Conservation (phyloP, 2,113 vertebrate species). For the Ammodytes dubius region DNA sequence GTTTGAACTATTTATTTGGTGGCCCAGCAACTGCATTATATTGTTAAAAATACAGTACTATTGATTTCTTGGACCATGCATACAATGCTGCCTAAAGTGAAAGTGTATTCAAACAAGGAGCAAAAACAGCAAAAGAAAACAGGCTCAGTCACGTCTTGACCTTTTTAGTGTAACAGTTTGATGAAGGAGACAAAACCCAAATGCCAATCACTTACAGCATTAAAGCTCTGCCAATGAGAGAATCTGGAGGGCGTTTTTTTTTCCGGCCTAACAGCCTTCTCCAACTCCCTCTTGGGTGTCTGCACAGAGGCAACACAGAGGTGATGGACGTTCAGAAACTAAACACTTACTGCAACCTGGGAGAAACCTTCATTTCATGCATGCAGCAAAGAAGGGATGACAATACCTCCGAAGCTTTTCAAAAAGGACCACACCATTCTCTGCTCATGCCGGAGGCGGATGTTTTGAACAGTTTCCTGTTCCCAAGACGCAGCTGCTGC, state of each 20-base stretch:
- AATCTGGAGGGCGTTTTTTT: constrained; percentile 16
- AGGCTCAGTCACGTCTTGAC: background rate
- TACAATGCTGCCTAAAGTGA: background rate
- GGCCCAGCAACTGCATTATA: constrained; percentile 2
- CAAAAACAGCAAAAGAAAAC: background rate
- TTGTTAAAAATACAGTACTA: constrained; percentile 1
- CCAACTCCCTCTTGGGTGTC: constrained; percentile 4
- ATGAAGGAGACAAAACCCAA: constrained; percentile 2
- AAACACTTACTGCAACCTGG: background rate
- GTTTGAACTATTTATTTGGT: background rate
- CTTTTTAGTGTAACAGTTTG: constrained; percentile 8
- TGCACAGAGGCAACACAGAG: constrained; percentile 17
- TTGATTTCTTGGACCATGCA: constrained; percentile 23
- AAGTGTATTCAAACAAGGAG: background rate
- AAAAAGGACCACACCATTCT: background rate
- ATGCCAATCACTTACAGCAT: background rate
- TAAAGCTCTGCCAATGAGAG: constrained; percentile 5
- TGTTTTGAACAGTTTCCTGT: constrained; percentile 9
- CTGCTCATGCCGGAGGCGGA: background rate
- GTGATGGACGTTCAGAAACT: background rate
- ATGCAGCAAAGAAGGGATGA: background rate
- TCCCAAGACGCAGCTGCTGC: constrained; percentile 5
- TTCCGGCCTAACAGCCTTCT: background rate
- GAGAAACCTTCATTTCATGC: background rate
- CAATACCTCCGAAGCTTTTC: background rate